Evolutionary conservation across 2,888 invertebrate genomes (phyloP).

Genomic region (Melinaea marsaeus): DNA sequence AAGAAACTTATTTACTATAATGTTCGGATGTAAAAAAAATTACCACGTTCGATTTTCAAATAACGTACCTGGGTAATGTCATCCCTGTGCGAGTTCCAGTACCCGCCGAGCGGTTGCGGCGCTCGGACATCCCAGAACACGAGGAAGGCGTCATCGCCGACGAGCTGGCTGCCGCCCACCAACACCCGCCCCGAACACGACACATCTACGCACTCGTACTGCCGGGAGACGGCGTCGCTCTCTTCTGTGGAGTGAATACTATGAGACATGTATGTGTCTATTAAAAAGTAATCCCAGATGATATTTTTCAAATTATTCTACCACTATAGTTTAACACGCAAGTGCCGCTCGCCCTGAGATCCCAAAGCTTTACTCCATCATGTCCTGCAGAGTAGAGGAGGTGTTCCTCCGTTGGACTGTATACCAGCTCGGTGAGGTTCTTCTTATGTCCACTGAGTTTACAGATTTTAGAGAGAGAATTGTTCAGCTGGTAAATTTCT

Average conservation of each 20-base stretch:
- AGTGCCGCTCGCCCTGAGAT: constrained; percentile 73
- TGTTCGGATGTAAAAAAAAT: too few species aligned
- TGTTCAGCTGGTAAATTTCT: constrained; percentile 60
- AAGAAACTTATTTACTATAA: too few species aligned
- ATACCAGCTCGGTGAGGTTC: constrained; percentile 76
- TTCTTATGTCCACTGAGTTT: constrained; percentile 67
- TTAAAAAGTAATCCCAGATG: not conserved
- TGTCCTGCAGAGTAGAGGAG: constrained; percentile 78
- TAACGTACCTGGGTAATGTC: constrained; percentile 83
- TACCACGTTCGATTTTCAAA: not conserved
- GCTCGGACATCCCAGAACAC: constrained; percentile 89
- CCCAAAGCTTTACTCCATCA: constrained; percentile 81
- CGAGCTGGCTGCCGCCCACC: constrained; percentile 85
- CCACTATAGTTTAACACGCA: constrained; percentile 63
- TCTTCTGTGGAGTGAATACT: constrained; percentile 44
- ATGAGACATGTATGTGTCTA: not conserved
- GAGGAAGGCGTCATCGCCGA: constrained; percentile 83
- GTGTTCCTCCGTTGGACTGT: constrained; percentile 75
- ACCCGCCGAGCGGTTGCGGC: constrained; percentile 82
- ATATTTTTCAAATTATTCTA: constrained; percentile 24
- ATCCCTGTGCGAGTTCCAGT: constrained; percentile 90
- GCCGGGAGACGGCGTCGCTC: constrained; percentile 65
- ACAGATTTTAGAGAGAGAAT: constrained; percentile 51
- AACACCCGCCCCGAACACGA: constrained; percentile 83
- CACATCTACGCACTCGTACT: constrained; percentile 85